Evolutionary conservation across 2,797 vertebrate genomes (phyloP), one percentile per base, ranked within the genome.

Genomic region (Coccyzus lansbergi): DNA sequence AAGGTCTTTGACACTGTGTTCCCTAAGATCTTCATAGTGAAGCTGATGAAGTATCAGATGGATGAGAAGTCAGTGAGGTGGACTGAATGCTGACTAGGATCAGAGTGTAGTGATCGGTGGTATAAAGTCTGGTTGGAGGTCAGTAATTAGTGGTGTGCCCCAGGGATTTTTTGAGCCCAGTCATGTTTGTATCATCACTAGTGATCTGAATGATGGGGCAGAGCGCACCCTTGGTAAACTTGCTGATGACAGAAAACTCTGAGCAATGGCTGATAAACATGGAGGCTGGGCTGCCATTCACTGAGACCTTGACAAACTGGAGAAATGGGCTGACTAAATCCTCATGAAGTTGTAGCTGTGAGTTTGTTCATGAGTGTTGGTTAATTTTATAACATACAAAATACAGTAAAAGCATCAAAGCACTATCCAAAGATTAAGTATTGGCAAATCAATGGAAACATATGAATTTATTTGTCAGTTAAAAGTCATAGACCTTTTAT

Each of bases 351-450:
- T 62, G n/a, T 52, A 63, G 25, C 48, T 92, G 38, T 68, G 68
- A 83, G 92, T 31, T 48, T 74, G 28, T 33, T 58, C 3, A 4
- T 81, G 60, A 64, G 19, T 48, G 13, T 46, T 91, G 7, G 15
- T 56, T 92, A 74, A 78, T 81, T 86, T 95, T 72, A 31, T 89
- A 74, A 76, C 29, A 64, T 68, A 83, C 70, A 69, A 70, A 78
- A 58, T 46, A 38, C 49, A 81, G 29, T 60, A 17, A 67, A 94
- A 85, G 20, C 1, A 5, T 36, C 25, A 71, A 83, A 52, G 6
- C 49, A 15, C 5, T 64, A 10, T 76, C 34, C 17, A 49, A 33
- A 55, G 20, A 31, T 84, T 85, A 38, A 38, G 60, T 64, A 83
- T 83, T 71, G 60, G 44, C 34, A 86, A 84, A 53, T 36, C 56